Conservation (phyloP, 2,113 vertebrate genomes). For the Todiramphus saurophagus region DNA sequence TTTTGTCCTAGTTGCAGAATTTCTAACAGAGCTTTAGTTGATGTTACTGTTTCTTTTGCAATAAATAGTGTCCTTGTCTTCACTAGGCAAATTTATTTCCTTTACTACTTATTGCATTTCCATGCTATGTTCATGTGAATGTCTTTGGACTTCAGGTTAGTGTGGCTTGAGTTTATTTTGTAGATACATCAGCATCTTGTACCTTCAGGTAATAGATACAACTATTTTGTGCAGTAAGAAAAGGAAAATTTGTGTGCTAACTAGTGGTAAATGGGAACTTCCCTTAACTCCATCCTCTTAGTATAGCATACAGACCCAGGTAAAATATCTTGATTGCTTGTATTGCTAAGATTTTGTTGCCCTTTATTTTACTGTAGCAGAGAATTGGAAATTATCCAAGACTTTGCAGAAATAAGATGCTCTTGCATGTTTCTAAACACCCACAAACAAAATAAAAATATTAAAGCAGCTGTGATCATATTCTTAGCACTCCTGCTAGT, state of each 20-base stretch:
- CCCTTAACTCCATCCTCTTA: neutral
- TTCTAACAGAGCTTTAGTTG: neutral
- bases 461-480: neutral
- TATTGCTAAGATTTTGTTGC: neutral
- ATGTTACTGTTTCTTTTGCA: neutral
- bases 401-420: neutral
- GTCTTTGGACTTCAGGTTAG: neutral
- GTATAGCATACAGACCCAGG: neutral
- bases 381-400: neutral
- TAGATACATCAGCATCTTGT: conserved; percentile 1
- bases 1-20: neutral
- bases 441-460: neutral
- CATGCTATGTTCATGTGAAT: neutral
- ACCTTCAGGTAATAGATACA: neutral
- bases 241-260: neutral
- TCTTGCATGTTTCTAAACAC: neutral
- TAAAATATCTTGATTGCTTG: neutral
- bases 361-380: neutral
- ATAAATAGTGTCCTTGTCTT: neutral
- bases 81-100: neutral
- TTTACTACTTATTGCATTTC: neutral
- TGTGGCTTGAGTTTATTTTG: conserved; percentile 55
- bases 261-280: neutral
- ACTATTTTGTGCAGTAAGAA: neutral
- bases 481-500: neutral